Conservation (phyloP, 2,888 invertebrate species). For the Tenodera sinensis region DNA sequence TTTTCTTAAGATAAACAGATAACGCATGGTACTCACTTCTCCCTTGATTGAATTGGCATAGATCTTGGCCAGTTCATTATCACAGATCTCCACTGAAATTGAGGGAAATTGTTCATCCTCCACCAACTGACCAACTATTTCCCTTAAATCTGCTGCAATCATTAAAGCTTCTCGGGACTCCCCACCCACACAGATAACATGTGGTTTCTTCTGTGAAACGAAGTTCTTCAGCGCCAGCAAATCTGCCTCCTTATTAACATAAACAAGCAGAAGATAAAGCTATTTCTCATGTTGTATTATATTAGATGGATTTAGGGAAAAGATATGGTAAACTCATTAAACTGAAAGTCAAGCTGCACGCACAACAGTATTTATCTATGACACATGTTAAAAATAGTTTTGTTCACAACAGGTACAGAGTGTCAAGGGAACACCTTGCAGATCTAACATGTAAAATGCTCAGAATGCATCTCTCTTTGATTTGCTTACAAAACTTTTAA, state of each 20-base stretch:
- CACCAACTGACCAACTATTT: slow-evolving; percentile 67
- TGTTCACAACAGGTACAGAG: too few species aligned
- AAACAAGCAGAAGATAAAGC: not conserved
- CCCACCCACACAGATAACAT: slow-evolving; percentile 86
- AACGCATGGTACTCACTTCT: slow-evolving; percentile 46
- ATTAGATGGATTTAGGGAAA: not conserved
- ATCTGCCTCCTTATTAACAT: slow-evolving; percentile 54
- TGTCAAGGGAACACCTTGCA: too few species aligned
- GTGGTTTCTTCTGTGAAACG: slow-evolving; percentile 86
- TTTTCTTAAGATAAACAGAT: not conserved
- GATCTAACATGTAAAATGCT: too few species aligned
- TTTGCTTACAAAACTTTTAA: too few species aligned
- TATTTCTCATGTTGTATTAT: not conserved
- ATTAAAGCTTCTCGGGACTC: slow-evolving; percentile 85
- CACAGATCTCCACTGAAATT: slow-evolving; percentile 86
- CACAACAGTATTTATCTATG: too few species aligned
- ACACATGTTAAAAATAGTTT: too few species aligned
- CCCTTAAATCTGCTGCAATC: slow-evolving; percentile 74
- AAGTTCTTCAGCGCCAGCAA: slow-evolving; percentile 70
- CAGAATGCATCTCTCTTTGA: too few species aligned
- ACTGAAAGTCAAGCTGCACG: not conserved
- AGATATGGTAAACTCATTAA: not conserved
- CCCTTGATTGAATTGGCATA: slow-evolving; percentile 90
- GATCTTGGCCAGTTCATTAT: slow-evolving; percentile 89
- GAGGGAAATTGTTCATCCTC: slow-evolving; percentile 84